A percentile compares a stretch with the other conserved stretches of the same genome.
Conservation (phyloP, 2,888 invertebrate species). For the Parochlus steinenii region DNA sequence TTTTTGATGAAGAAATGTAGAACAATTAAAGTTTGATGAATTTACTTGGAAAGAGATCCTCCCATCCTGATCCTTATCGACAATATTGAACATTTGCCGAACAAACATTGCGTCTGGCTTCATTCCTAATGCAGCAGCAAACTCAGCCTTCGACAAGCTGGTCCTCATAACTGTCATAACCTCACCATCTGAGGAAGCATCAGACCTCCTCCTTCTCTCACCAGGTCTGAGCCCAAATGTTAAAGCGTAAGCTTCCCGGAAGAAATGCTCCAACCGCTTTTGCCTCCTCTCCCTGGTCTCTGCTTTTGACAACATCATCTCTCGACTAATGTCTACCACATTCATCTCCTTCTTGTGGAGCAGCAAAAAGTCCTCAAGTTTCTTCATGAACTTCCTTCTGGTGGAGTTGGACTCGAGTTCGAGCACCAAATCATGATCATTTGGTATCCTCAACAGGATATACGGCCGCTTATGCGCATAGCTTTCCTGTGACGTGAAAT, state of each 20-base stretch:
- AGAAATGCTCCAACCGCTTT: slow-evolving; percentile 84
- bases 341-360: slow-evolving; percentile 71
- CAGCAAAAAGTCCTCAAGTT: slow-evolving; percentile 68
- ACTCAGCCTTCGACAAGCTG: slow-evolving; percentile 78
- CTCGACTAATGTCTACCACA: slow-evolving; percentile 51
- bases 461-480: slow-evolving; percentile 47
- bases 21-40: background rate
- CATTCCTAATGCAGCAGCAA: slow-evolving; percentile 92
- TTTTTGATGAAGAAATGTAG: slow-evolving; percentile 9
- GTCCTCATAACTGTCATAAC: slow-evolving; percentile 88
- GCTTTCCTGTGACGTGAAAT: background rate
- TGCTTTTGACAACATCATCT: slow-evolving; percentile 76
- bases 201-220: slow-evolving; percentile 57
- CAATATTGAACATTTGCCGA: slow-evolving; percentile 93
- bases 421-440: slow-evolving; percentile 84
- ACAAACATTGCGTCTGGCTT: slow-evolving; percentile 88
- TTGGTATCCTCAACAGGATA: slow-evolving; percentile 61
- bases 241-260: slow-evolving; percentile 86
- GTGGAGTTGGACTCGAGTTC: slow-evolving; percentile 72
- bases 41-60: slow-evolving; percentile 81
- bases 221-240: slow-evolving; percentile 82
- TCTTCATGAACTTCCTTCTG: slow-evolving; percentile 70
- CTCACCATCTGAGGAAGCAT: slow-evolving; percentile 59
- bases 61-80: slow-evolving; percentile 86
- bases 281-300: slow-evolving; percentile 90